A percentile compares a stretch with the other conserved stretches of the same genome.
These are phyloP conservation scores for Nomada ferruginata DNA, from an alignment of 2,888 invertebrate species.

Conservation along the genomic window DNA sequence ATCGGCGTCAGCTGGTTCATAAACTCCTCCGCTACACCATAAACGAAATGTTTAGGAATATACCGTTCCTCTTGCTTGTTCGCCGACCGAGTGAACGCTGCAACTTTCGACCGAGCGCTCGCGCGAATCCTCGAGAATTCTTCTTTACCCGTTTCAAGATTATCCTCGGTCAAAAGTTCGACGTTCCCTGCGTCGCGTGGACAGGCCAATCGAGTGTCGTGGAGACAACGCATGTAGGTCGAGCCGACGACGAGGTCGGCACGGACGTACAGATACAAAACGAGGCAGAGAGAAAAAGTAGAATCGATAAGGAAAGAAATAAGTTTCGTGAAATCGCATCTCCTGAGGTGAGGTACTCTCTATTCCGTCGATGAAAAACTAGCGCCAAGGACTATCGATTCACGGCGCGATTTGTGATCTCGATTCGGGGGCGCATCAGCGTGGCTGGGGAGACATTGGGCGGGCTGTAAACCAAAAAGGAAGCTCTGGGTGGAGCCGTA, in stretches of 20 bases:
- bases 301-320: not conserved
- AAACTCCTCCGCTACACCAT: conserved; percentile 93
- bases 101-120: conserved; percentile 1
- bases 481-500: not conserved
- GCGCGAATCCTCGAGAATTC: not conserved
- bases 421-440: conserved; percentile 43
- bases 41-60: conserved; percentile 67
- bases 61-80: conserved; percentile 14
- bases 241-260: conserved; percentile 2
- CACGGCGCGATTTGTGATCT: conserved; percentile 13
- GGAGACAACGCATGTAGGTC: not conserved
- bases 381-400: conserved; percentile 15
- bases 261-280: not conserved
- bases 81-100: not conserved
- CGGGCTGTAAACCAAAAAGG: conserved; percentile 30
- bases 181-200: not conserved
- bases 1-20: conserved; percentile 98
- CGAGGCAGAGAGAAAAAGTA: not conserved
- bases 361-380: conserved; percentile 1
- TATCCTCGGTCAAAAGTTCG: not conserved
- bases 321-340: conserved; percentile 78
- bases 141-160: too few species aligned
- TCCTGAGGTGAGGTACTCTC: conserved; percentile 79
- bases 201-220: not conserved
- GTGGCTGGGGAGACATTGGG: conserved; percentile 24